Base-by-base conservation (phyloP, 2,888 invertebrate genomes). In the Sturmia bella region DNA sequence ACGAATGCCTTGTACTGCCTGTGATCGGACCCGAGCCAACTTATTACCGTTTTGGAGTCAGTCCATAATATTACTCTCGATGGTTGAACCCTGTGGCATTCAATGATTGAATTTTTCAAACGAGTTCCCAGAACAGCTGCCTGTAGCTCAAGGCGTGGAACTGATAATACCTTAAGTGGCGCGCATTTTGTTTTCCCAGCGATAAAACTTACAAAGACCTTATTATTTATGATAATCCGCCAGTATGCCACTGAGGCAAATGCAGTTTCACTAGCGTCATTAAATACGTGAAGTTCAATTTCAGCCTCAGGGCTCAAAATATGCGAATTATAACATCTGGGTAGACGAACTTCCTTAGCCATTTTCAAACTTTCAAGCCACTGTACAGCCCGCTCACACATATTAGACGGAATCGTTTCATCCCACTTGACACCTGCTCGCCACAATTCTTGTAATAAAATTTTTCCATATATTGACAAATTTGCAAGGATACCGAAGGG, bases 391-490 rank as follows among this genome's bases (percentile, higher is more conserved):
- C 12, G 7, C 12, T 2, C 3, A 19, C 45, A 57, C 5, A 79
- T 66, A 15, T 68, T 27, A 24, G 54, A 41, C 11, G 74, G 64
- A 37, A 77, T 45, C 17, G 57, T 45, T 24, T 80, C 80, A 24
- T 80, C 69, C 69, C 77, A 83, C 4, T 27, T 39, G 6, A 80
- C 9, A 0, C 39, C 39, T 13, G 50, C 21, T 19, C n/a, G 74
- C 77, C 77, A 78, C 19, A 68, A 61, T 5, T 78, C 70, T 11
- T 72, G 41, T 59, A 80, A 11, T 27, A 80, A 13, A 9, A 80
- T 11, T 54, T 78, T 83, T 5, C 68, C 61, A 0, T 54, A 50
- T 6, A 72, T 24, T 1, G 52, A 61, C 21, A 19, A 83, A 61
- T 80, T 27, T 27, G 61, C 56, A 11, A 83, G 37, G 41, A 68